A percentile compares a stretch with the other conserved stretches of the same genome.
Conservation (phyloP, 1,140 invertebrate genomes). For the Pseudachorutes palmiensis region DNA sequence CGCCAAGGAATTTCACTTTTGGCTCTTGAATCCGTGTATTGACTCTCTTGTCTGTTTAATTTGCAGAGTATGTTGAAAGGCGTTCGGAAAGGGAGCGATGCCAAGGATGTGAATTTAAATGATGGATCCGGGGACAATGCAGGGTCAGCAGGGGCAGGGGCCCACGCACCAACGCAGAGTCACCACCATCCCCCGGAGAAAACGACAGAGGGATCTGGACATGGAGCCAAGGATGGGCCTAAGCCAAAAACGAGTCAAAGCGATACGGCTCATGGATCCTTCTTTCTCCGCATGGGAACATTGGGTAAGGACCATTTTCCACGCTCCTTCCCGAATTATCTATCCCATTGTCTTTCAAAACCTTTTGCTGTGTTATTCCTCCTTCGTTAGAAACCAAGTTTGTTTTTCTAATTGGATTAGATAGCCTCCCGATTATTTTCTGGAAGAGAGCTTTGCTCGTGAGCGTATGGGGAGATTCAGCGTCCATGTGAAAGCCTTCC, state of each 20-base stretch:
- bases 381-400: too few relatives aligned
- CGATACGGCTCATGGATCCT: constrained; percentile 86
- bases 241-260: constrained; percentile 75
- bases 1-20: too few relatives aligned
- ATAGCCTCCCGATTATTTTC: too few relatives aligned
- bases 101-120: constrained; percentile 41
- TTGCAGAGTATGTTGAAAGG: constrained; percentile 39
- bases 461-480: too few relatives aligned
- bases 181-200: constrained; percentile 37
- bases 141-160: constrained; percentile 21
- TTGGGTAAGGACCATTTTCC: constrained; percentile 66
- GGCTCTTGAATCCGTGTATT: not conserved
- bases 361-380: too few relatives aligned
- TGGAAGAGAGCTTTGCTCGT: too few relatives aligned
- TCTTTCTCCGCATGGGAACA: constrained; percentile 89
- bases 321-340: not conserved
- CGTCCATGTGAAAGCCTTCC: too few relatives aligned
- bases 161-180: constrained; percentile 34
- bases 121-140: constrained; percentile 39
- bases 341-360: not conserved
- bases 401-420: too few relatives aligned
- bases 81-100: constrained; percentile 38
- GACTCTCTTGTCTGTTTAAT: not conserved
- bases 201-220: constrained; percentile 45
- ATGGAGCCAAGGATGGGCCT: constrained; percentile 28